Evolutionary conservation across 2,797 vertebrate genomes (phyloP), one percentile per base, ranked within the genome.

Genomic region (Bovichtus diacanthus): DNA sequence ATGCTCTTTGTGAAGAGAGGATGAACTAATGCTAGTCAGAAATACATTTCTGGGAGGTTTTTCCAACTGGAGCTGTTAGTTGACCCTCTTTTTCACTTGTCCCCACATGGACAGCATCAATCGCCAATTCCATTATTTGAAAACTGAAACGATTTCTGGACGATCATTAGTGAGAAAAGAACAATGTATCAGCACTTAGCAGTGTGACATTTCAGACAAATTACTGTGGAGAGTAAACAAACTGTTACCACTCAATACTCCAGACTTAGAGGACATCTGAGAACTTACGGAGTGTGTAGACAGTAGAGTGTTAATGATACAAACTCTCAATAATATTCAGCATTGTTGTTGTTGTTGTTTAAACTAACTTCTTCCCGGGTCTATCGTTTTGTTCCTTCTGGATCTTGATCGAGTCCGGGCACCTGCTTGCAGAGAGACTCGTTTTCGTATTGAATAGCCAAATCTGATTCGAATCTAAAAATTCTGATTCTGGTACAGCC

Each of bases 111-210:
- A 74, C 36, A 0, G 44, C 63, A 62, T 36, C 41, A 10, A 25
- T 4, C 38, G 8, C 11, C n/a, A 9, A 27, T 21, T 56, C 49
- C 49, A 34, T 44, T 12, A 5, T 9, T n/a, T 15, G 13, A 18
- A 49, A 41, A 41, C 9, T 9, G 0, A 62, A 6, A 4, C 4
- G n/a, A 38, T 25, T 47, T 74, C 49, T 3, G 21, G 36, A 56
- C 63, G 36, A n/a, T 61, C 68, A 15, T 70, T 64, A 58, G 38
- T 8, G 49, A 70, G 51, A 34, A 34, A 34, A 34, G 31, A 34
- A 49, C 19, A n/a, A 10, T 12, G 27, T 19, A 50, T 68, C 31
- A 34, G 31, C 31, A 34, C 34, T 9, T 27, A 56, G 19, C 49
- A 3, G 49, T 1, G 19, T 23, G 43, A 56, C 64, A 58, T 21